Conservation (phyloP, 2,888 invertebrate species). For the Hydropsyche betteni region DNA sequence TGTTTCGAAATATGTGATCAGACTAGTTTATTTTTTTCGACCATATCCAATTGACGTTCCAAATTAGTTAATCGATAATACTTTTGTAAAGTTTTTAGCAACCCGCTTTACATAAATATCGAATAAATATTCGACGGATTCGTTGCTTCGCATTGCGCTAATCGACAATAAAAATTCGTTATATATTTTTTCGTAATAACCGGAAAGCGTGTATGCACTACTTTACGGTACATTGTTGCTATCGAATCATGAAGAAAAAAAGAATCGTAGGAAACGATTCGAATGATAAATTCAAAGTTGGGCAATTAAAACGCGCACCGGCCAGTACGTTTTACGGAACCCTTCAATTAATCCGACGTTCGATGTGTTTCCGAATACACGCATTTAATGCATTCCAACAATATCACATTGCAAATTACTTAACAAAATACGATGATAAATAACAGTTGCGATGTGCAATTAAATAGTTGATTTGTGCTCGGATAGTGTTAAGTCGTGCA, state of each 20-base stretch:
- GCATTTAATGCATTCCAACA: slow-evolving; percentile 8
- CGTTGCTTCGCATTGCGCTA: no score
- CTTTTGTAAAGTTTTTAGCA: no score
- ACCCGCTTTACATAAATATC: no score
- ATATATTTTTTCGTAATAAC: slow-evolving; percentile 11
- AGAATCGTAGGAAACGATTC: not conserved
- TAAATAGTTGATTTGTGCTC: slow-evolving; percentile 8
- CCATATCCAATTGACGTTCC: no score
- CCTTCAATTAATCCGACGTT: slow-evolving; percentile 37
- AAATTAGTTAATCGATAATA: no score
- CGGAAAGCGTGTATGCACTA: slow-evolving; percentile 24
- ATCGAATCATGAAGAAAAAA: no score
- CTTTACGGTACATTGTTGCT: slow-evolving; percentile 14
- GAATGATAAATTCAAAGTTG: slow-evolving; percentile 4
- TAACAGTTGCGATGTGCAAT: slow-evolving; percentile 36
- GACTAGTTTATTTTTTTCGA: no score
- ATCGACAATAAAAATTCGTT: slow-evolving; percentile 27
- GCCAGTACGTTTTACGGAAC: not conserved
- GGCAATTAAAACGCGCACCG: slow-evolving; percentile 1
- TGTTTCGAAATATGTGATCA: no score
- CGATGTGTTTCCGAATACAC: slow-evolving; percentile 3
- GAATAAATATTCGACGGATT: no score
- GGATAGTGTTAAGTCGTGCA: not conserved
- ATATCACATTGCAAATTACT: slow-evolving; percentile 45
- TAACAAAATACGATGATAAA: slow-evolving; percentile 43